These are phyloP conservation scores for Hydroisotoma schaefferi DNA, from an alignment of 2,888 invertebrate species.

Conservation along the genomic window DNA sequence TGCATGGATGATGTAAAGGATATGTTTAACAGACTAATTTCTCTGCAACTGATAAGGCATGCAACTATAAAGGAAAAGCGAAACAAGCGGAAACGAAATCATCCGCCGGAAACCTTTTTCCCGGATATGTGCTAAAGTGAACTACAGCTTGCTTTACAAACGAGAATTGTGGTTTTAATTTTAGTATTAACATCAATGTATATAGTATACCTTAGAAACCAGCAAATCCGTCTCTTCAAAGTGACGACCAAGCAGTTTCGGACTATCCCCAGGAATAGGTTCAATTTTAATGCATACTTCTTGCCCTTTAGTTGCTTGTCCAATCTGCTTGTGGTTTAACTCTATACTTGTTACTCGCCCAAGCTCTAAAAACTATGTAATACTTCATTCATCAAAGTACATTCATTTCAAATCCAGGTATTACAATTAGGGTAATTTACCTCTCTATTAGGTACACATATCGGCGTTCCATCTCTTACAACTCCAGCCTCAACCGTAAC, in stretches of 20 bases:
- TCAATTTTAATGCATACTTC: conserved; percentile 97
- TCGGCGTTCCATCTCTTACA: conserved; percentile 91
- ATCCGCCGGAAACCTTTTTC: conserved; percentile 46
- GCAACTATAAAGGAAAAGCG: conserved; percentile 23
- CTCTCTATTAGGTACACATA: conserved; percentile 95
- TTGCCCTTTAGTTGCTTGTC: conserved; percentile 90
- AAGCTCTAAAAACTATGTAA: conserved; percentile 78
- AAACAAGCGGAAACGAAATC: conserved; percentile 39
- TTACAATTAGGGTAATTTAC: conserved; percentile 56
- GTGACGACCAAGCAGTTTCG: conserved; percentile 97
- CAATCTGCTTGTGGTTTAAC: conserved; percentile 90
- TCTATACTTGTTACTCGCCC: conserved; percentile 94
- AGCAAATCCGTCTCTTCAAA: conserved; percentile 95
- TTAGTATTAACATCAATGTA: too few species aligned
- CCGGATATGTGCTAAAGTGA: conserved; percentile 41
- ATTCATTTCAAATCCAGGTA: background rate
- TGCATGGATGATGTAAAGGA: background rate
- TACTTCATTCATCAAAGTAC: background rate
- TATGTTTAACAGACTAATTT: background rate
- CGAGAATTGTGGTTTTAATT: background rate
- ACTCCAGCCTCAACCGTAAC: conserved; percentile 94
- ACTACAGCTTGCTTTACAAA: too few species aligned
- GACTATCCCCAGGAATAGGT: conserved; percentile 94
- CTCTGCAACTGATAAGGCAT: too few species aligned
- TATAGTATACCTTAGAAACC: conserved; percentile 77